Percentiles rank a stretch among this genome's conserved stretches.
phyloP scores from a whole-genome alignment of 2,888 invertebrate genomes.

The Acronicta psi region DNA sequence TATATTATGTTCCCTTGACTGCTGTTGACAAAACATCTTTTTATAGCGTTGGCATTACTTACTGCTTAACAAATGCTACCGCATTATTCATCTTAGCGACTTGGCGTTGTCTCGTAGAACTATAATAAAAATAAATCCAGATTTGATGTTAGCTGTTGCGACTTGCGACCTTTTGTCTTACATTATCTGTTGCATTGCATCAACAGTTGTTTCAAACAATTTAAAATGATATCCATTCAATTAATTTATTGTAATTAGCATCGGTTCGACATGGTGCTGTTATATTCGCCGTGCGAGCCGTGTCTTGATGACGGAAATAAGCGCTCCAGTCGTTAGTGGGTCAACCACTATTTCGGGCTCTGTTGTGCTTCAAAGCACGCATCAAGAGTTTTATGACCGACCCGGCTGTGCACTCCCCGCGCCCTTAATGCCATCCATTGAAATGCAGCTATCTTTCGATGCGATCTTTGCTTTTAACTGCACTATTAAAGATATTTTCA shows the following conservation, averaged over 20 bases:
- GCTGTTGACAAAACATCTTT: constrained; percentile 48
- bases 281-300: constrained; percentile 67
- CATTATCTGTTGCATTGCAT: constrained; percentile 29
- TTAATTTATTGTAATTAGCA: constrained; percentile 70
- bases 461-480: constrained; percentile 22
- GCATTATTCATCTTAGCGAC: constrained; percentile 53
- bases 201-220: constrained; percentile 13
- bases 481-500: constrained; percentile 16
- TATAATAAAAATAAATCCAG: constrained; percentile 53
- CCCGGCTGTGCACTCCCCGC: constrained; percentile 64
- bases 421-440: constrained; percentile 69
- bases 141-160: constrained; percentile 22
- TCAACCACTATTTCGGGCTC: constrained; percentile 86
- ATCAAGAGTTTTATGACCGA: constrained; percentile 76
- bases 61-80: constrained; percentile 51
- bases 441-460: constrained; percentile 60
- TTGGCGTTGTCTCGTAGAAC: constrained; percentile 51
- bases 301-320: constrained; percentile 87
- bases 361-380: constrained; percentile 81
- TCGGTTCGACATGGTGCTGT: constrained; percentile 63
- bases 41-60: constrained; percentile 56
- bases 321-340: constrained; percentile 87
- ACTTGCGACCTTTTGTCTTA: constrained; percentile 12
- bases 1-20: constrained; percentile 26
- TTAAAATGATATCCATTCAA: constrained; percentile 40